Conservation (phyloP, 2,888 invertebrate genomes). For the Troides oblongomaculatus region DNA sequence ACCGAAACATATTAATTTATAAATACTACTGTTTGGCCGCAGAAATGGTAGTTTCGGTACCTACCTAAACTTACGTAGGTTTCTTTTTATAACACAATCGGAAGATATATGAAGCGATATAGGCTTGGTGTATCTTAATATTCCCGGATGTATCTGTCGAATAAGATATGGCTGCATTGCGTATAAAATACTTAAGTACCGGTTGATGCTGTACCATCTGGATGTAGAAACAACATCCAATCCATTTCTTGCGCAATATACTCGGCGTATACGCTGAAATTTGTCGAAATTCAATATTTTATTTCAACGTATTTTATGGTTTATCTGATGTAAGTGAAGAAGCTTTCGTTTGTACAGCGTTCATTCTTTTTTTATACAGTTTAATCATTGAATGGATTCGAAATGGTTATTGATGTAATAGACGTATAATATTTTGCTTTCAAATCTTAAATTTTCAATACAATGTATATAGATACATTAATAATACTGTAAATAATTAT, state of each 20-base stretch:
- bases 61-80: too few species aligned
- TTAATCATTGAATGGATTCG: background rate
- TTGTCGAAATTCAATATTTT: slow-evolving; percentile 23
- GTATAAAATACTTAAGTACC: slow-evolving; percentile 14
- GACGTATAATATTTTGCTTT: too few species aligned
- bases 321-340: slow-evolving; percentile 7
- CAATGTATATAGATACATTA: too few species aligned
- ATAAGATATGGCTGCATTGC: slow-evolving; percentile 12
- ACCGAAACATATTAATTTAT: too few species aligned
- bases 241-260: slow-evolving; percentile 27
- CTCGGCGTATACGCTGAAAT: slow-evolving; percentile 6
- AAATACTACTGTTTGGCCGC: too few species aligned
- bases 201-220: slow-evolving; percentile 14
- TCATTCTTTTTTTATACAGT: background rate
- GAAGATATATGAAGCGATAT: background rate
- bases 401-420: too few species aligned
- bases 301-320: slow-evolving; percentile 9
- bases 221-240: slow-evolving; percentile 26
- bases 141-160: background rate
- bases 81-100: too few species aligned
- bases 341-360: background rate
- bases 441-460: too few species aligned
- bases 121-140: background rate
- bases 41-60: too few species aligned
- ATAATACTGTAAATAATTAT: too few species aligned